These are phyloP conservation scores for Empidonax alnorum DNA, from an alignment of 2,113 vertebrate species.

Conservation along the genomic window DNA sequence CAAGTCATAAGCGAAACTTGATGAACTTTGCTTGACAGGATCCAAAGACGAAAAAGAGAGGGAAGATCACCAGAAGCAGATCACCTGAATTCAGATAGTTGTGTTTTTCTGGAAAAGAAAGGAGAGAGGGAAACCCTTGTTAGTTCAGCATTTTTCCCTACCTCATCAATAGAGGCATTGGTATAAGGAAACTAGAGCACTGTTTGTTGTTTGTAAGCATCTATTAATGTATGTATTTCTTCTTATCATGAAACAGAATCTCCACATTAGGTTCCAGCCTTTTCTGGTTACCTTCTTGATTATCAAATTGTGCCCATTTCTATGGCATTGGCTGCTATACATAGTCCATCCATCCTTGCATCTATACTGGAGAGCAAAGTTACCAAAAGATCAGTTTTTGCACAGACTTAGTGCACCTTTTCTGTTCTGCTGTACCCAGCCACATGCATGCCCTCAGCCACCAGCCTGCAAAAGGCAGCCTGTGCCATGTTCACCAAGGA, in stretches of 20 bases:
- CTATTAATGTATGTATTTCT: neutral
- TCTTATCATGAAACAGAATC: neutral
- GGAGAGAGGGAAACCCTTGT: neutral
- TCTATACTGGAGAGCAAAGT: neutral
- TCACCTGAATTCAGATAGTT: neutral
- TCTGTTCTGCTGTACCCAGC: neutral
- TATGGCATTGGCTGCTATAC: neutral
- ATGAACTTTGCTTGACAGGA: neutral
- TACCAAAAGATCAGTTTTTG: neutral
- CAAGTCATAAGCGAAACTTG: neutral
- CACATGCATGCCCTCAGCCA: neutral
- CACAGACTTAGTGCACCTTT: neutral
- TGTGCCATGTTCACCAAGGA: neutral
- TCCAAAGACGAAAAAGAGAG: neutral
- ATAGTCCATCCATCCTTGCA: neutral
- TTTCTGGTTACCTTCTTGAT: neutral
- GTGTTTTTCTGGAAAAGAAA: neutral
- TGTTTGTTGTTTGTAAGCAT: neutral
- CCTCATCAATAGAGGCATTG: neutral
- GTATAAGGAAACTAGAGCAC: neutral
- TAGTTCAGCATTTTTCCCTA: neutral
- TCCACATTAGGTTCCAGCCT: neutral
- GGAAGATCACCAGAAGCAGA: neutral
- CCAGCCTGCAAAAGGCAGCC: neutral
- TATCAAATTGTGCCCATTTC: neutral